A percentile compares a stretch with the other conserved stretches of the same genome.
phyloP scores from a whole-genome alignment of 2,113 vertebrate genomes.

The Cinclus mexicanus region DNA sequence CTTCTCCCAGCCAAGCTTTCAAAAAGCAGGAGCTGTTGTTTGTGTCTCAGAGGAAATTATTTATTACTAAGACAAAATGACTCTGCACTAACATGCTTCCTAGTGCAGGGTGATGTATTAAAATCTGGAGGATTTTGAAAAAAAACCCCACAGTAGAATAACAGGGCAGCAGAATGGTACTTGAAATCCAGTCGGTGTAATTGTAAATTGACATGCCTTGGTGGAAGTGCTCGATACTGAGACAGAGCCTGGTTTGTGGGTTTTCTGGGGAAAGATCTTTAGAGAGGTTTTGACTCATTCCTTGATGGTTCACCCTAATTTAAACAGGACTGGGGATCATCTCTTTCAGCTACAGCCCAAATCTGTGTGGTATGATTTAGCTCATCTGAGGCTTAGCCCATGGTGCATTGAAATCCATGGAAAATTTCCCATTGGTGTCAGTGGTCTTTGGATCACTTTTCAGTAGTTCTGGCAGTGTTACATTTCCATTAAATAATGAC shows the following conservation, averaged over 20 bases:
- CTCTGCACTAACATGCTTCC: background rate
- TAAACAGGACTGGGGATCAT: background rate
- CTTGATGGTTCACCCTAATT: background rate
- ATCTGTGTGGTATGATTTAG: background rate
- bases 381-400: background rate
- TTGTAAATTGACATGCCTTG: background rate
- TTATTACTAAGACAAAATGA: constrained; percentile 35
- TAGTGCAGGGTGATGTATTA: background rate
- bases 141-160: background rate
- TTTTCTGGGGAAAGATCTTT: background rate
- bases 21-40: constrained; percentile 25
- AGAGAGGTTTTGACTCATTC: background rate
- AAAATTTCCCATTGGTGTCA: background rate
- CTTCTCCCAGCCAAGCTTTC: constrained; percentile 19
- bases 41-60: constrained; percentile 38
- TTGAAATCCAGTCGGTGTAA: background rate
- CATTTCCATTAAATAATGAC: background rate
- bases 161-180: background rate
- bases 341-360: background rate
- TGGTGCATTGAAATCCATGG: background rate
- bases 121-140: background rate
- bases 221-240: background rate
- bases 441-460: background rate
- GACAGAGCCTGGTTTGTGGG: background rate
- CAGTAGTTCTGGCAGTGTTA: background rate